Evolutionary conservation across 2,888 invertebrate genomes (phyloP), one percentile per base, ranked within the genome.

Genomic region (Ischnus inquisitorius): DNA sequence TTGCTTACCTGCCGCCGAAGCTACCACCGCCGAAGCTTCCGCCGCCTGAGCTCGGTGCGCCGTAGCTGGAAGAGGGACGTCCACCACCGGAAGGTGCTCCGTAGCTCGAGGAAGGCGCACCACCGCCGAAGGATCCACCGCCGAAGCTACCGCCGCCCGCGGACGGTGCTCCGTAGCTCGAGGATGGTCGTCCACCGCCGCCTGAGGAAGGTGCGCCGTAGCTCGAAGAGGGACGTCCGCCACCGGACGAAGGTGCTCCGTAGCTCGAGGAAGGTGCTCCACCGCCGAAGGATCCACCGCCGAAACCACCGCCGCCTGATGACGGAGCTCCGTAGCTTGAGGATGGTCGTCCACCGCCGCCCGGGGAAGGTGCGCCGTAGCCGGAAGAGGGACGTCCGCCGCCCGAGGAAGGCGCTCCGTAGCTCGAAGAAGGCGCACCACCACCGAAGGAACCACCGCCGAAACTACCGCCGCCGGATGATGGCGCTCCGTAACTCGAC

Each of bases 401-500:
- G 69, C 91, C 90, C 28, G 85, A 87, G 6, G 89, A 87, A 19
- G 93, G 93, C 22, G 93, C 93, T 64, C 92, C 93, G 81, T 93
- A 92, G 92, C 4, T 94, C 94, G 74, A 90, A 8, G 92, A 92
- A 51, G 89, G 90, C 89, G 89, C 74, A 90, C 90, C 80, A 91
- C 94, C 82, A 90, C 93, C 60, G 90, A 84, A 84, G 46, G 85
- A 79, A 14, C 87, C 82, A 46, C 87, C 86, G 25, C 90, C 84
- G 83, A 86, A 87, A 60, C 89, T 81, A 54, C 89, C 87, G 22
- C 87, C 87, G 3, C 88, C 88, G 16, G 69, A 25, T 79, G 86
- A 71, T 34, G 83, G 69, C 71, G 71, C 75, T n/a, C 95, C 95
- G 84, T 95, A 95, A 74, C 93, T 94, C 76, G 93, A 93, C 2